Evolutionary conservation across 2,888 invertebrate genomes (phyloP), one percentile per base, ranked within the genome.

Genomic region (Chrysolina americana): DNA sequence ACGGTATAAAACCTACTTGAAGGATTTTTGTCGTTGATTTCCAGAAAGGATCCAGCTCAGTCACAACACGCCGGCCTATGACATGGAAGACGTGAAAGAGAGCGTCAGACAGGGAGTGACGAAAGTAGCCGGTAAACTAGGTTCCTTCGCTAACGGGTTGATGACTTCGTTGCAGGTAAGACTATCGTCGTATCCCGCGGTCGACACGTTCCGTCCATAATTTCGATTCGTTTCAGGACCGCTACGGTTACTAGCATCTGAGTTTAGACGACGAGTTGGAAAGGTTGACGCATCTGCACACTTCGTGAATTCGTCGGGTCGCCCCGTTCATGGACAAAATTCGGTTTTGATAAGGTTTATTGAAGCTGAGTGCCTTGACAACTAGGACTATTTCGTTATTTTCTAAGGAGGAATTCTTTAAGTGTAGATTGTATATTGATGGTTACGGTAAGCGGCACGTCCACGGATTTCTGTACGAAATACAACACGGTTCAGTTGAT

Each of bases 41-140:
- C 10, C 53, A 83, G 83, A 80, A 62, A 11, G 74, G 19, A 65
- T 53, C 17, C 72, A 72, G 15, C 64, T 77, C 13, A 66, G 63
- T 62, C 79, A 85, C 19, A 87, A 89, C 78, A 89, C 90, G 77
- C 90, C 91, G 83, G 89, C 92, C 68, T 93, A 93, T 0, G 98
- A 99, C 88, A 91, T 99, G 76, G 96, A 98, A 80, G 99, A 99
- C 85, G 97, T 99, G 50, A 96, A 96, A 87, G 99, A 99, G 89
- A 97, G 98, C 79, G 98, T 99, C 47, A 94, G 96, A 83, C 96
- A 97, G 86, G 98, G 99, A 75, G 98, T 99, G 71, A 97, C 97
- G 80, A 96, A 96, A 89, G 98, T 99, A 78, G 99, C 99, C 68
- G 98, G 97, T n/a, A 95, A 95, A 84, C 90, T 99, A 77, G 98